Conservation (phyloP, 37 sponge, comb jelly and placozoan genomes). For the Haliclona indistincta region DNA sequence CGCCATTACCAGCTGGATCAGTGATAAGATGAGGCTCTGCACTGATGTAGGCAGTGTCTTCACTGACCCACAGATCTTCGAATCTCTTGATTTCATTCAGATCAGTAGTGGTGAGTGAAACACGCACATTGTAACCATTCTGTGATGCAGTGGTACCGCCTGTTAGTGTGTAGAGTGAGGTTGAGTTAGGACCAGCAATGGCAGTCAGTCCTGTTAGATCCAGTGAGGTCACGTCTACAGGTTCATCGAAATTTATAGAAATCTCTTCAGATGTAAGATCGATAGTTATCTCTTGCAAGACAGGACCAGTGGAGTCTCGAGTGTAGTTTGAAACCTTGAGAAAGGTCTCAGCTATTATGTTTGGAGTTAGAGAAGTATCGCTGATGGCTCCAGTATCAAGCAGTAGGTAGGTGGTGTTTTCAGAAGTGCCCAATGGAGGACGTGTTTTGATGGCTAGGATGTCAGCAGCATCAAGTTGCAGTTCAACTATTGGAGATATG, state of each 20-base stretch:
- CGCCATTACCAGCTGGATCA: constrained; percentile 67
- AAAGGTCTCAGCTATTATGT: constrained; percentile 36
- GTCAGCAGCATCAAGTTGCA: constrained; percentile 55
- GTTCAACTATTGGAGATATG: constrained; percentile 46
- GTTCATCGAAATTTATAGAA: constrained; percentile 82
- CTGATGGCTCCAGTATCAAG: constrained; percentile 50
- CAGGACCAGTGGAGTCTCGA: constrained; percentile 76
- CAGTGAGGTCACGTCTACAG: constrained; percentile 59
- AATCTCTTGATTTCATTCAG: constrained; percentile 78
- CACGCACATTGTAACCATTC: constrained; percentile 61
- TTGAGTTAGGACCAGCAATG: constrained; percentile 61
- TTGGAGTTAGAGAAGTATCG: constrained; percentile 65
- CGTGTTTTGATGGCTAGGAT: constrained; percentile 77
- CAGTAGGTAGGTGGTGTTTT: constrained; percentile 70
- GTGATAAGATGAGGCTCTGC: constrained; percentile 59
- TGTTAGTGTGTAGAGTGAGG: constrained; percentile 60
- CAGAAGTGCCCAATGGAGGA: constrained; percentile 62
- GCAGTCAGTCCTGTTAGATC: constrained; percentile 71
- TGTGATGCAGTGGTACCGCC: constrained; percentile 62
- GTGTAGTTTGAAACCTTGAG: constrained; percentile 57
- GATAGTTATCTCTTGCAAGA: constrained; percentile 39
- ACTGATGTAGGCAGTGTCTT: constrained; percentile 69
- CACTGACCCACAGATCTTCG: constrained; percentile 70
- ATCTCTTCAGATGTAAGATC: constrained; percentile 66
- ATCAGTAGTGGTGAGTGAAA: constrained; percentile 55